A percentile compares a stretch with the other conserved stretches of the same genome.
Evolutionary conservation across 64 coral and sea anemone genomes (phyloP).

Genomic region (Actinia tenebrosa): DNA sequence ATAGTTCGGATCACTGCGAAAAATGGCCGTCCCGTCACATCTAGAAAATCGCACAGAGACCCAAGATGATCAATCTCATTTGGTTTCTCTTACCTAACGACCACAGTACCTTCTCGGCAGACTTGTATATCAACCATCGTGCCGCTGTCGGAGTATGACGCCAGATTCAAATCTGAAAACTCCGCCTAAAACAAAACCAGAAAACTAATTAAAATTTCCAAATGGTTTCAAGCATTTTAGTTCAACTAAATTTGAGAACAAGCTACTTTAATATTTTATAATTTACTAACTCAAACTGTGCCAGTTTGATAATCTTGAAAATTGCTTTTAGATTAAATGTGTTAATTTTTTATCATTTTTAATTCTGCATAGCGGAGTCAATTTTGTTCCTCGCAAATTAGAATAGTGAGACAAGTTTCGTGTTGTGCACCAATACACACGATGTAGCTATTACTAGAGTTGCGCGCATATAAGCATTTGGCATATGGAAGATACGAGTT

Average conservation of each 20-base stretch:
- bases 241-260: neutral
- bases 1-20: too few species aligned
- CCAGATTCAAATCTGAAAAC: slow-evolving; percentile 91
- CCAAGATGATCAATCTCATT: too few species aligned
- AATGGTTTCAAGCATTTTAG: neutral
- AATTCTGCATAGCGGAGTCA: neutral
- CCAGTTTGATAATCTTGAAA: neutral
- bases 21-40: too few species aligned
- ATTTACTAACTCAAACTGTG: neutral
- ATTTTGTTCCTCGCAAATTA: neutral
- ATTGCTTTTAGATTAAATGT: neutral
- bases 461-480: too few species aligned
- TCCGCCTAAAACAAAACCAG: slow-evolving; percentile 53
- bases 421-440: neutral
- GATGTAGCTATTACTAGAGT: too few species aligned
- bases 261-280: neutral
- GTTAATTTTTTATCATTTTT: too few species aligned
- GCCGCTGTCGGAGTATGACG: slow-evolving; percentile 88
- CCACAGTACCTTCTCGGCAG: slow-evolving; percentile 83
- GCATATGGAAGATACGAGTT: too few species aligned
- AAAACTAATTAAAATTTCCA: neutral
- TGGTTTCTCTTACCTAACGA: slow-evolving; percentile 63
- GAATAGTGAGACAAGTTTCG: too few species aligned
- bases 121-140: slow-evolving; percentile 99
- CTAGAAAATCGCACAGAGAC: neutral